Percentiles rank a stretch among this genome's conserved stretches.
These are phyloP conservation scores for Epinephelus lanceolatus DNA, from an alignment of 2,113 vertebrate genomes.

Conservation along the genomic window DNA sequence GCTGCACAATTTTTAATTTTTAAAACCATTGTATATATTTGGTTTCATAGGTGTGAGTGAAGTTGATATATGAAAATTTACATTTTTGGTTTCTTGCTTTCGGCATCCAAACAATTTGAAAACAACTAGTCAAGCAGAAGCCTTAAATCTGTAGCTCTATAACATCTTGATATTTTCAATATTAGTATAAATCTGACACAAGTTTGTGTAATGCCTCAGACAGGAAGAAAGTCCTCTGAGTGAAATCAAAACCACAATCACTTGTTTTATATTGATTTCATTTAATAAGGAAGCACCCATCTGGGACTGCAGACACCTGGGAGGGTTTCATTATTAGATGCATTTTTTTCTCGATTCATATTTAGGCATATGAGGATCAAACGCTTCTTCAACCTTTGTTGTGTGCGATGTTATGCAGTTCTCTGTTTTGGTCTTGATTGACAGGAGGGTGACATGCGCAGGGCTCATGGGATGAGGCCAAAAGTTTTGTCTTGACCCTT, in stretches of 20 bases:
- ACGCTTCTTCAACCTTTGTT: neutral
- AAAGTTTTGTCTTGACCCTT: constrained; percentile 67
- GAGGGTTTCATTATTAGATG: constrained; percentile 6
- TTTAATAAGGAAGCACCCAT: neutral
- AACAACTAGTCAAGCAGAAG: neutral
- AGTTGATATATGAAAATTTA: neutral
- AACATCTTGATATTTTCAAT: neutral
- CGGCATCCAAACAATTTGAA: neutral
- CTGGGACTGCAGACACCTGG: constrained; percentile 22
- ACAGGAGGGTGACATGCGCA: constrained; percentile 67
- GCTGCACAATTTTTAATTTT: neutral
- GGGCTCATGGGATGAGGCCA: constrained; percentile 66
- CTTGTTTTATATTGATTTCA: constrained; percentile 4
- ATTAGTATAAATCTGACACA: neutral
- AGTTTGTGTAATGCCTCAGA: neutral
- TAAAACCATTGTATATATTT: neutral
- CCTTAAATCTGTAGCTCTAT: neutral
- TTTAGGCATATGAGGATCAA: constrained; percentile 13
- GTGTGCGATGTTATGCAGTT: constrained; percentile 12
- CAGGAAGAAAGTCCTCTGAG: neutral
- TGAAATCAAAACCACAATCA: constrained; percentile 31
- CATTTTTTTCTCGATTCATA: neutral
- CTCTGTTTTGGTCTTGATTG: constrained; percentile 55
- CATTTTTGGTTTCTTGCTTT: neutral
- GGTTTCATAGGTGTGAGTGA: neutral